Base-by-base conservation (phyloP, 2,888 invertebrate genomes). In the Heteromurus nitidus region DNA sequence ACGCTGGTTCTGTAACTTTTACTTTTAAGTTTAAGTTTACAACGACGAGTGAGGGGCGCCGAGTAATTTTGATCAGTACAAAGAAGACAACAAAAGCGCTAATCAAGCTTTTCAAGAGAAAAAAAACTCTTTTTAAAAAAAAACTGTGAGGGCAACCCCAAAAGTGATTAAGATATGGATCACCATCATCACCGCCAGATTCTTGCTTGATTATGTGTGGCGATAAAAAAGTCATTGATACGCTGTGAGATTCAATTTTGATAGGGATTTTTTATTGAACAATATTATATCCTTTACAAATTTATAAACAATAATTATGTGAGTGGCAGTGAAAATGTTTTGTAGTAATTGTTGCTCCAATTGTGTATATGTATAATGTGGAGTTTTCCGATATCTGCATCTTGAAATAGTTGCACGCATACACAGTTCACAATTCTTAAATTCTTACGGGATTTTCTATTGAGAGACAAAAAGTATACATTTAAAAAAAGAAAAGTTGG, bases 31-130 rank as follows among this genome's bases (percentile, higher is more conserved):
- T n/a, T n/a, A n/a, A n/a, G 13, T 36, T 36, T 5, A 9, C 13
- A 36, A 5, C 36, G 36, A 36, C 13, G 7, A 36, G 5, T 36
- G 36, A 9, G 5, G 5, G 36, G 36, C 36, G 36, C 36, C 13
- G 36, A 36, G 36, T 9, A 28, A 26, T 60, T 28, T 18, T 60
- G 9, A 26, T 1, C 13, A 60, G 11, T 11, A 26, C 5, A 58
- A 60, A 60, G n/a, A 60, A 64, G 36, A 31, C 64, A 64, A 18
- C 31, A 64, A 64, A 30, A 50, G 20, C 9, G 20, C 50, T 50
- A 50, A 50, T 50, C 2, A 50, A 50, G 20, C 50, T 9, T n/a
- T 20, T 50, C 50, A 47, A 36, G 13, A 36, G 13, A 36, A 36
- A 13, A 9, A 36, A 9, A 36, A 36, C 5, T 5, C 5, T 9